Conservation (phyloP, 2,888 invertebrate species). For the Spodoptera exigua region DNA sequence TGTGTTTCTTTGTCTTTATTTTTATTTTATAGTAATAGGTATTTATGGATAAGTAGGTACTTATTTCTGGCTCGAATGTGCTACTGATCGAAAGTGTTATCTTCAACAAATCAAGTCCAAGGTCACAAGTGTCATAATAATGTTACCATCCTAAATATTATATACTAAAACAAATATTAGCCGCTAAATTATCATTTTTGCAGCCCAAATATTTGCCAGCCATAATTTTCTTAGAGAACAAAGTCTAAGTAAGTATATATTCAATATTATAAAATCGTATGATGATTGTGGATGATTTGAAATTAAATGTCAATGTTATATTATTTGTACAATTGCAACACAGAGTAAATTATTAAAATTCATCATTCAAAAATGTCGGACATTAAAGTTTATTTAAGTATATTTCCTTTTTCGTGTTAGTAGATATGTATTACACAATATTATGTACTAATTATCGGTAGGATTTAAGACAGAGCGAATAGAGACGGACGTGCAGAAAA, state of each 20-base stretch:
- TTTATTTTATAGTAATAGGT: too few species aligned
- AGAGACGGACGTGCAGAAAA: too few species aligned
- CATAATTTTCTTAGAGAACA: neutral
- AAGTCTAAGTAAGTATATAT: neutral
- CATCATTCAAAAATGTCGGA: too few species aligned
- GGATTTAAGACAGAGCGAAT: neutral
- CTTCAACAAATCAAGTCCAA: neutral
- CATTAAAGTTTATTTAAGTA: too few species aligned
- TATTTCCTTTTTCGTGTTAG: too few species aligned
- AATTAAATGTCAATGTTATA: neutral
- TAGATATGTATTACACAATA: too few species aligned
- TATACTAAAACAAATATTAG: neutral
- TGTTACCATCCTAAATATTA: neutral
- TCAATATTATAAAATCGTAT: neutral
- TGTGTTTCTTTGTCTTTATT: too few species aligned
- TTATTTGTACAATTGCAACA: conserved; percentile 13
- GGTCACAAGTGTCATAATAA: neutral
- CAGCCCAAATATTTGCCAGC: neutral
- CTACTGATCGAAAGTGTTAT: too few species aligned
- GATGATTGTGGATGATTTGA: neutral
- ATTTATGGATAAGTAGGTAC: too few species aligned
- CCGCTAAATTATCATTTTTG: too few species aligned
- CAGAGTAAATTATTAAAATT: conserved; percentile 12
- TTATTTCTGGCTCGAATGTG: too few species aligned
- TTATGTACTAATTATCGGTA: neutral